These are phyloP conservation scores for Psettodes erumei DNA, from an alignment of 2,113 vertebrate species.

Conservation along the genomic window DNA sequence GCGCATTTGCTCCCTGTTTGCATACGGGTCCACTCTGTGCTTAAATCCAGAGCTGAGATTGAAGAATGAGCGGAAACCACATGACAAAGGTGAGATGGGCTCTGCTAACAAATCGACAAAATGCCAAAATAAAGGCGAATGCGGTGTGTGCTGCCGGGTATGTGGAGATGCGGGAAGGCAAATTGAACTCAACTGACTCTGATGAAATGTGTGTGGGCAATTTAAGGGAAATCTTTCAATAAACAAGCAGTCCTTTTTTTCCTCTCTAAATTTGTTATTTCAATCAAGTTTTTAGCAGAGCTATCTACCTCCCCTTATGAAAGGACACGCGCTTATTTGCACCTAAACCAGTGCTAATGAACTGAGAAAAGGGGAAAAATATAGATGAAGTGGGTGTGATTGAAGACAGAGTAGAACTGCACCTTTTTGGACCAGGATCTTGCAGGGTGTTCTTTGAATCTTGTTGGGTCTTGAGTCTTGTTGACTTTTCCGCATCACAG, in stretches of 20 bases:
- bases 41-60: conserved; percentile 53
- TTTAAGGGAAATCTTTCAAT: conserved; percentile 42
- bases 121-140: conserved; percentile 47
- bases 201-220: conserved; percentile 36
- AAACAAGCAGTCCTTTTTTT: conserved; percentile 15
- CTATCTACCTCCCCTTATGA: conserved; percentile 10
- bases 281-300: conserved; percentile 22
- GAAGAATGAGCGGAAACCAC: conserved; percentile 45
- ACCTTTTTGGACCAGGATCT: conserved; percentile 5
- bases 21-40: conserved; percentile 4
- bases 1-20: conserved; percentile 8
- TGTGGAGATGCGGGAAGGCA: conserved; percentile 40
- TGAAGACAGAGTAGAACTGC: conserved; percentile 18
- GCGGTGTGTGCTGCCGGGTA: background rate
- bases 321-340: conserved; percentile 26
- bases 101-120: conserved; percentile 59
- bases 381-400: conserved; percentile 41
- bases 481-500: no score
- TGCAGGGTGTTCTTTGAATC: conserved; percentile 1
- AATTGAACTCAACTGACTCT: conserved; percentile 45
- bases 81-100: conserved; percentile 43
- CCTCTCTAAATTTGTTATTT: conserved; percentile 24
- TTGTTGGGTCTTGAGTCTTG: background rate
- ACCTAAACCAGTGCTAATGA: conserved; percentile 56
- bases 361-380: conserved; percentile 46